These are phyloP conservation scores for Limnephilus rhombicus DNA, from an alignment of 2,888 invertebrate genomes.

Conservation along the genomic window DNA sequence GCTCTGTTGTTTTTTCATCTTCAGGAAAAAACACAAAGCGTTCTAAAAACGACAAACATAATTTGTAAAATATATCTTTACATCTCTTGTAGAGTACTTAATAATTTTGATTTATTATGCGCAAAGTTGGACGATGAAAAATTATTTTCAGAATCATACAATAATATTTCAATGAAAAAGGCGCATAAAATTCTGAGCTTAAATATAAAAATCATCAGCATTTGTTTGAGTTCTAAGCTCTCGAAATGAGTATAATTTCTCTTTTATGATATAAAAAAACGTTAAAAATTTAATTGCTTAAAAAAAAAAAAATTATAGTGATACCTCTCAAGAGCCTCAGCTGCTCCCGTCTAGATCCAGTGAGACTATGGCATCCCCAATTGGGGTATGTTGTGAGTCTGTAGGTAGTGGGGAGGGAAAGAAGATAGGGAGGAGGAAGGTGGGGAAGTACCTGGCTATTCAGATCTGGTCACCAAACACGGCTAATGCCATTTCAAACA, in stretches of 20 bases:
- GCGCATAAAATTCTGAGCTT: background rate
- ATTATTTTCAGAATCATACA: background rate
- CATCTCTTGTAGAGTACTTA: background rate
- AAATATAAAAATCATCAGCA: background rate
- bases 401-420: no score
- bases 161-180: background rate
- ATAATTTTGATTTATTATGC: slow-evolving; percentile 2
- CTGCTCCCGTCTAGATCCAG: no score
- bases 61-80: background rate
- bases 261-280: no score
- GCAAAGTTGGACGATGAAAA: background rate
- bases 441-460: no score
- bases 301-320: no score
- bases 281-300: no score
- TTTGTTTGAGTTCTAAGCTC: background rate
- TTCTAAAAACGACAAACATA: background rate
- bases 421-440: no score
- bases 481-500: no score
- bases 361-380: no score
- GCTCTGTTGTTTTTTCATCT: background rate
- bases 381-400: no score
- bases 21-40: background rate
- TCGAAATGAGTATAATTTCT: background rate
- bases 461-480: no score
- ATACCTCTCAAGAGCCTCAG: no score